A percentile compares a stretch with the other conserved stretches of the same genome.
Conservation (phyloP, 2,797 vertebrate genomes). For the Trichosurus vulpecula region DNA sequence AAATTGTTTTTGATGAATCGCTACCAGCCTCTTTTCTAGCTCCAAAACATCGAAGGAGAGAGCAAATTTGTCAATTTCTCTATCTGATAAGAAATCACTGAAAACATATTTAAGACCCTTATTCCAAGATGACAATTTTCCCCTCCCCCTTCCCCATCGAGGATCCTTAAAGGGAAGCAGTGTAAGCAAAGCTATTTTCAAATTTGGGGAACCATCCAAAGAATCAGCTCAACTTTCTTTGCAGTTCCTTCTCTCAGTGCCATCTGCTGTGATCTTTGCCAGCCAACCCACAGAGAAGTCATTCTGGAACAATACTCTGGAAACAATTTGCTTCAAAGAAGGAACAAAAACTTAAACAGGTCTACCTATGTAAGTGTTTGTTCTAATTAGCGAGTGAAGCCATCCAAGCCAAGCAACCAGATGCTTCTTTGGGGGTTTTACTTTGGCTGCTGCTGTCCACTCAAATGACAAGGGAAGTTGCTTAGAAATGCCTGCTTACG, state of each 20-base stretch:
- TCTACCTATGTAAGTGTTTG: constrained; percentile 71
- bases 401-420: constrained; percentile 64
- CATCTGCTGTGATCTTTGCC: constrained; percentile 71
- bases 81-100: constrained; percentile 78
- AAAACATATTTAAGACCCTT: constrained; percentile 79
- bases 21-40: constrained; percentile 76
- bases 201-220: constrained; percentile 53
- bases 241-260: constrained; percentile 46
- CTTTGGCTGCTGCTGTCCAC: constrained; percentile 76
- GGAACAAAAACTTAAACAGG: constrained; percentile 79
- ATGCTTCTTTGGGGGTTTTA: constrained; percentile 65
- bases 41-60: constrained; percentile 80
- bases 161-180: constrained; percentile 58
- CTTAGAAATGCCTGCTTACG: constrained; percentile 80
- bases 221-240: constrained; percentile 67
- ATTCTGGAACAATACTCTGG: constrained; percentile 68
- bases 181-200: constrained; percentile 64
- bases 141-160: neutral
- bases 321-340: constrained; percentile 75
- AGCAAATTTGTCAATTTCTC: constrained; percentile 78
- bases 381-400: constrained; percentile 77
- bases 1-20: constrained; percentile 84
- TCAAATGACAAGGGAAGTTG: constrained; percentile 78
- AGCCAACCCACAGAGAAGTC: constrained; percentile 68
- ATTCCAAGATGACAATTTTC: constrained; percentile 69